Evolutionary conservation across 2,113 vertebrate genomes (phyloP).

Genomic region (Platysternon megacephalum): DNA sequence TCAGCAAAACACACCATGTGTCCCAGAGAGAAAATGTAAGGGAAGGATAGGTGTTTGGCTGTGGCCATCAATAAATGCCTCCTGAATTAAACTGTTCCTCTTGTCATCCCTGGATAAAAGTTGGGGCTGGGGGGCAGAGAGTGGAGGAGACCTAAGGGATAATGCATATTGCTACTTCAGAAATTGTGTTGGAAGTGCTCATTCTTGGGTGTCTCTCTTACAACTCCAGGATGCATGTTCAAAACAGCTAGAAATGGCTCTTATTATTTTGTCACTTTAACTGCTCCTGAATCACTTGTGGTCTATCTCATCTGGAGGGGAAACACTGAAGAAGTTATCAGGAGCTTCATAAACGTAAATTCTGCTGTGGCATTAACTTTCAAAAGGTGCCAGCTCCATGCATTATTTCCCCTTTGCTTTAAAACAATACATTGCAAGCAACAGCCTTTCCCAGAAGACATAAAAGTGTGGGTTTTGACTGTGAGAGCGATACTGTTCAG

Average conservation of each 20-base stretch:
- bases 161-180: not conserved
- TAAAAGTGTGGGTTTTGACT: conserved; percentile 42
- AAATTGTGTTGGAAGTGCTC: not conserved
- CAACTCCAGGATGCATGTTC: not conserved
- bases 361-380: not conserved
- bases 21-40: not conserved
- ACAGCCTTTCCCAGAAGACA: conserved; percentile 53
- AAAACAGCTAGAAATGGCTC: not conserved
- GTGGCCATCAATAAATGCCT: not conserved
- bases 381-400: not conserved
- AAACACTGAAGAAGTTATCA: not conserved
- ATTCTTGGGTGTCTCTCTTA: not conserved
- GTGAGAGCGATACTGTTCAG: conserved; percentile 4
- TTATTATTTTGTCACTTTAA: not conserved
- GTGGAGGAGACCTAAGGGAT: not conserved
- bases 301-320: not conserved
- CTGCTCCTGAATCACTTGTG: not conserved
- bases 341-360: not conserved
- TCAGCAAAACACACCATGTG: not conserved
- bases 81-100: not conserved
- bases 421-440: conserved; percentile 53
- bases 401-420: conserved; percentile 13
- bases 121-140: not conserved
- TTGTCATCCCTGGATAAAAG: not conserved
- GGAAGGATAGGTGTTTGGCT: not conserved